phyloP scores from a whole-genome alignment of 2,113 vertebrate genomes.

The Ailurus styani region DNA sequence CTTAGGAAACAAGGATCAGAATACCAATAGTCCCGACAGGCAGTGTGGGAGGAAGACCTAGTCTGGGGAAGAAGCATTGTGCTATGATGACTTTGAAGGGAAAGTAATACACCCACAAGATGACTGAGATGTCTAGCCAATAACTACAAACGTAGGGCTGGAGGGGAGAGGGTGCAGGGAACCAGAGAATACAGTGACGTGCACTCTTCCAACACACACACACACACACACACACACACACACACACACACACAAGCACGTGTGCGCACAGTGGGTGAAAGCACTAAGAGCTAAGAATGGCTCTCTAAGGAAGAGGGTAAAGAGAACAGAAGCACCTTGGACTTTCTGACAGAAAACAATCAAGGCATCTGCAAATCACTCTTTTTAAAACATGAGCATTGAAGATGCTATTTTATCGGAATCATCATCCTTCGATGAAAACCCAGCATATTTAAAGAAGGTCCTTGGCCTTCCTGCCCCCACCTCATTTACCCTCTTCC shows the following conservation, averaged over 20 bases:
- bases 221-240: too few relatives aligned
- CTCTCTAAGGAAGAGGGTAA: not conserved
- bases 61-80: not conserved
- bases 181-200: not conserved
- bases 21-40: not conserved
- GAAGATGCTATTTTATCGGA: not conserved
- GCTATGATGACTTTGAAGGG: not conserved
- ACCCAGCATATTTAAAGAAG: not conserved
- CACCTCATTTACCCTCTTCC: not conserved
- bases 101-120: not conserved
- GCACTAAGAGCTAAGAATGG: not conserved
- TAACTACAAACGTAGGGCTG: not conserved
- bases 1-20: not conserved
- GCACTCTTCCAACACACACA: not conserved
- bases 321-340: not conserved
- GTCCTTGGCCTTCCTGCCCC: not conserved
- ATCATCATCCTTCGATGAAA: not conserved
- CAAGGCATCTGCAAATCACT: not conserved
- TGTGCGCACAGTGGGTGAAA: not conserved
- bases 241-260: fast-evolving
- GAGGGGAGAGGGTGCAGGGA: not conserved
- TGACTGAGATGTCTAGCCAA: not conserved
- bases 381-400: not conserved
- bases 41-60: not conserved
- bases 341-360: not conserved